Evolutionary conservation across 2,113 vertebrate species (phyloP), one percentile per base, ranked within the genome.

Genomic region (Willisornis vidua): DNA sequence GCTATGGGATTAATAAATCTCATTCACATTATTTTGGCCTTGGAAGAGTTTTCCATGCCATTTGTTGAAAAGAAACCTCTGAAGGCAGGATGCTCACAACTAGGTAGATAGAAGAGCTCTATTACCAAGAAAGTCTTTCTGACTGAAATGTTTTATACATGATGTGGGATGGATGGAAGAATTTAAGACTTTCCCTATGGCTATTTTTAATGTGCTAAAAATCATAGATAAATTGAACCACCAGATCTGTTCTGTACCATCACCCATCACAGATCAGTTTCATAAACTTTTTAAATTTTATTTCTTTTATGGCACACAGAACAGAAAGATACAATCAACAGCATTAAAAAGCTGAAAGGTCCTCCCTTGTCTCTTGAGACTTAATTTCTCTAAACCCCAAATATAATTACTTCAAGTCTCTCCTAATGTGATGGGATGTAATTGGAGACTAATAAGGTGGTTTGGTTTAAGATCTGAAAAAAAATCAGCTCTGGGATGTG

Each of bases 1-100:
- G 46, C 78, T 86, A 23, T 24, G 35, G 58, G 88, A 48, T 82
- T 68, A 96, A 96, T 95, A 95, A 94, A 94, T 66, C 58, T 90
- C 28, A 17, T 70, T 85, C 68, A 49, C 1, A 0, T 52, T 61
- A 33, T 35, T 90, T 87, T 62, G 83, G 83, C 66, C 83, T 89
- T 90, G 88, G 73, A 95, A 92, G 76, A 35, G 39, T 92, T 92
- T 90, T 77, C 90, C 90, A 58, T 68, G 55, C 63, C 52, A 26
- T 85, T 58, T 22, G 4, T 83, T 83, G 74, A 48, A 83, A 83
- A 68, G 39, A 70, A 89, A 55, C 37, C 10, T 86, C 62, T 14
- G 46, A 91, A 82, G 86, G 45, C 73, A 89, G 62, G 73, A 45
- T 46, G 35, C 29, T 82, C 68, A 52, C 29, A 78, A 28, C 29